A percentile compares a stretch with the other conserved stretches of the same genome.
These are phyloP conservation scores for Diadromus collaris DNA, from an alignment of 2,888 invertebrate genomes.

Conservation along the genomic window DNA sequence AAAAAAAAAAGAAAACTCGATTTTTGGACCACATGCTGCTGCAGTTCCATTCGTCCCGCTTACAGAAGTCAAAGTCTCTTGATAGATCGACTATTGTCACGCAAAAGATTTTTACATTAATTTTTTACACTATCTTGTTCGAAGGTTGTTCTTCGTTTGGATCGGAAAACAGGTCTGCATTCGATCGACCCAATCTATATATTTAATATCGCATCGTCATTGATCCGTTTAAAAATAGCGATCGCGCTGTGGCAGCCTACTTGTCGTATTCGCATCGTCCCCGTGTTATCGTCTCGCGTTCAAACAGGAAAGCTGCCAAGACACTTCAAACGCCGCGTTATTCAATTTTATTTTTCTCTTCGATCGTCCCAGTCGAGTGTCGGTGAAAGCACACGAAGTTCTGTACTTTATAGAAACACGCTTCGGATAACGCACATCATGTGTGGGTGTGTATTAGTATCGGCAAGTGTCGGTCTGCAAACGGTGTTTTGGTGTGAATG, in stretches of 20 bases:
- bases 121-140: not conserved
- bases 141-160: not conserved
- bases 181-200: not conserved
- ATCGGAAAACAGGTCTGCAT: not conserved
- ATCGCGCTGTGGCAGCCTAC: not conserved
- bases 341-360: not conserved
- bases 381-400: not conserved
- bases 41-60: not conserved
- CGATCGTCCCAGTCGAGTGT: not conserved
- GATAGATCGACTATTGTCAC: no score
- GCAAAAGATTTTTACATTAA: no score
- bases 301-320: not conserved
- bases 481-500: slow-evolving; percentile 26
- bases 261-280: not conserved
- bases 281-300: not conserved
- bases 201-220: not conserved
- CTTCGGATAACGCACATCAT: not conserved
- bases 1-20: not conserved
- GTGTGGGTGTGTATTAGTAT: not conserved
- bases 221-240: not conserved
- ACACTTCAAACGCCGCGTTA: not conserved
- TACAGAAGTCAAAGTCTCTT: not conserved
- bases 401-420: slow-evolving; percentile 4
- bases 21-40: not conserved
- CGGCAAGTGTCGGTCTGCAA: not conserved